A percentile compares a stretch with the other conserved stretches of the same genome.
phyloP scores from a whole-genome alignment of 2,888 invertebrate genomes.

The Proisotoma minuta region DNA sequence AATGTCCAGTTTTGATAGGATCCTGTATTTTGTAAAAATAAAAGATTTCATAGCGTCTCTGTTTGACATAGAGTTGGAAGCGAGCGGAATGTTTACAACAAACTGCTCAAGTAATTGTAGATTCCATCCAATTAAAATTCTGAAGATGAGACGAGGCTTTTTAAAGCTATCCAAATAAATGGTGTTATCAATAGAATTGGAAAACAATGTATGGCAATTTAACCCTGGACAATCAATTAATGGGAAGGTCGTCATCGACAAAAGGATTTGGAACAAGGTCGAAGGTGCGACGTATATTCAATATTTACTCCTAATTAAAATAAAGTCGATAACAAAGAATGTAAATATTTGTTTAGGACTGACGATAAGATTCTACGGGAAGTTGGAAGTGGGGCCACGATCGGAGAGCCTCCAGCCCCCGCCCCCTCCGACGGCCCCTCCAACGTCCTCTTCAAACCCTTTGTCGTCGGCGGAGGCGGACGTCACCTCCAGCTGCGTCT shows the following conservation, averaged over 20 bases:
- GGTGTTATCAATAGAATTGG: constrained; percentile 33
- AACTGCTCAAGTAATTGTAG: not conserved
- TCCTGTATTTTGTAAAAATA: no score
- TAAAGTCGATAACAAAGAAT: not conserved
- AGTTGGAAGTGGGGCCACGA: constrained; percentile 21
- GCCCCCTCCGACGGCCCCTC: constrained; percentile 11
- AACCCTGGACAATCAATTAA: constrained; percentile 29
- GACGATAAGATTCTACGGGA: constrained; percentile 29
- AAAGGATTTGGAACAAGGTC: constrained; percentile 37
- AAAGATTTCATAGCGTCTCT: no score
- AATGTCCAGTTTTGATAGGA: not conserved
- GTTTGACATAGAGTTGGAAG: no score
- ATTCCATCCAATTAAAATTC: not conserved
- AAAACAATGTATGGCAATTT: constrained; percentile 30
- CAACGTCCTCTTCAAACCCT: constrained; percentile 6
- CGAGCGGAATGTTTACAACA: not conserved
- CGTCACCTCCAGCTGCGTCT: not conserved
- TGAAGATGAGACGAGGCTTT: not conserved
- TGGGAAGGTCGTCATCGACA: constrained; percentile 33
- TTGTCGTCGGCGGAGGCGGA: not conserved
- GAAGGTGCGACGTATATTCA: constrained; percentile 29
- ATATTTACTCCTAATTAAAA: not conserved
- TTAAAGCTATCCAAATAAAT: constrained; percentile 10
- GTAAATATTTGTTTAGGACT: constrained; percentile 19
- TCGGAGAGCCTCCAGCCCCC: constrained; percentile 13